Conservation (phyloP, 2,888 invertebrate genomes). For the Noctua janthina region DNA sequence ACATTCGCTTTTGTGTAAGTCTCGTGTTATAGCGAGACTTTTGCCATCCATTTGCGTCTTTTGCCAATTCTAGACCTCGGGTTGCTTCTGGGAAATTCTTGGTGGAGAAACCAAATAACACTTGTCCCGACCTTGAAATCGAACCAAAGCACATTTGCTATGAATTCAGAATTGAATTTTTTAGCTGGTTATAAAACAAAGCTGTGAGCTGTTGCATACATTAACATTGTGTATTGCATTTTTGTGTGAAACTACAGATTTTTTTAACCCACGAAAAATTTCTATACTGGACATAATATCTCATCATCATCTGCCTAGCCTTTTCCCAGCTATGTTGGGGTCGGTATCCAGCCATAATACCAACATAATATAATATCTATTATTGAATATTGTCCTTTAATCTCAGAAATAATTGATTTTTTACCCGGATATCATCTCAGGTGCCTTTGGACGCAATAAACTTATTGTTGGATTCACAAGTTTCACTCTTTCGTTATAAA, state of each 20-base stretch:
- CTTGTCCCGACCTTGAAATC: background rate
- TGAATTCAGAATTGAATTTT: background rate
- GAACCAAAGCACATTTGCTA: background rate
- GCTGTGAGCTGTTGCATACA: background rate
- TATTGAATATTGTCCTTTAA: background rate
- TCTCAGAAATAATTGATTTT: background rate
- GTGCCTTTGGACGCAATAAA: slow-evolving; percentile 69
- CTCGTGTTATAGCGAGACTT: background rate
- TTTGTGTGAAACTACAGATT: background rate
- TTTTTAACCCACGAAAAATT: background rate
- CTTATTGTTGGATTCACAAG: slow-evolving; percentile 73
- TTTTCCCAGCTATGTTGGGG: too few species aligned
- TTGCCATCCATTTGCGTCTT: too few species aligned
- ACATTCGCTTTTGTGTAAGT: background rate
- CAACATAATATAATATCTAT: background rate
- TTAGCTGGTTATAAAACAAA: background rate
- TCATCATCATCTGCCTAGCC: too few species aligned
- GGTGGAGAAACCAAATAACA: background rate
- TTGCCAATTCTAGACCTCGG: background rate
- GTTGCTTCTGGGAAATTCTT: background rate
- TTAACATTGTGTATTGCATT: background rate
- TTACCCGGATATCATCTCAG: slow-evolving; percentile 49
- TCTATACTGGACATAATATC: background rate
- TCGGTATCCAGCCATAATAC: too few species aligned
- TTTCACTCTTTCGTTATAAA: slow-evolving; percentile 87